phyloP scores from a whole-genome alignment of 2,113 vertebrate species.

The Cyanoderma ruficeps region DNA sequence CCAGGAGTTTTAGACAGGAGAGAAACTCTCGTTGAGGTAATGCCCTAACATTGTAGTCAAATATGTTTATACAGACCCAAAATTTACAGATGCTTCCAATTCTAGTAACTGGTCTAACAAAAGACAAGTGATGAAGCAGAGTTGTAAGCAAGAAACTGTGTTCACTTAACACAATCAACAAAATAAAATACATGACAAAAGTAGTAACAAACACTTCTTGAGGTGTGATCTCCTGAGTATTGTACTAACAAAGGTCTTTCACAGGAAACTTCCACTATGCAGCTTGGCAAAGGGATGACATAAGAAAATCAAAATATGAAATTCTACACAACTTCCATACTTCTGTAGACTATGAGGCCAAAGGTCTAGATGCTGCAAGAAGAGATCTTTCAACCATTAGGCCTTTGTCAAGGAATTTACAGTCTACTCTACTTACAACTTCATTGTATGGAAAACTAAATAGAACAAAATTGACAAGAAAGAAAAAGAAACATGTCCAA shows the following conservation, averaged over 20 bases:
- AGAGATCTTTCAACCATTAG: neutral
- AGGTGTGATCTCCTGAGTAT: neutral
- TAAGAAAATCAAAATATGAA: neutral
- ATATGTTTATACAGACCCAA: neutral
- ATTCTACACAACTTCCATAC: neutral
- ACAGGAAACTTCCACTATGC: neutral
- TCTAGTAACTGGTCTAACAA: neutral
- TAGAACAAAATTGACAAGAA: neutral
- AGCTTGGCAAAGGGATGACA: neutral
- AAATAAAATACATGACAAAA: neutral
- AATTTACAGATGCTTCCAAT: neutral
- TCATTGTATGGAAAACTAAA: neutral
- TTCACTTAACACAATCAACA: neutral
- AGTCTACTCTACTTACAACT: neutral
- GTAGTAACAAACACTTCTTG: neutral
- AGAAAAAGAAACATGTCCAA: neutral
- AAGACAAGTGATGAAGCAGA: neutral
- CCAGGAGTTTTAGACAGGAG: neutral
- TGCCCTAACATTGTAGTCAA: neutral
- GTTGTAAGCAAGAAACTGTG: neutral
- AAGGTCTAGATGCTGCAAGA: neutral
- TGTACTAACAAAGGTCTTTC: neutral
- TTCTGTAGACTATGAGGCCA: neutral
- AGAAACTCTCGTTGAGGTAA: neutral
- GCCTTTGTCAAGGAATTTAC: neutral